Base-by-base conservation (phyloP, 2,888 invertebrate species). In the Alsophila aescularia region DNA sequence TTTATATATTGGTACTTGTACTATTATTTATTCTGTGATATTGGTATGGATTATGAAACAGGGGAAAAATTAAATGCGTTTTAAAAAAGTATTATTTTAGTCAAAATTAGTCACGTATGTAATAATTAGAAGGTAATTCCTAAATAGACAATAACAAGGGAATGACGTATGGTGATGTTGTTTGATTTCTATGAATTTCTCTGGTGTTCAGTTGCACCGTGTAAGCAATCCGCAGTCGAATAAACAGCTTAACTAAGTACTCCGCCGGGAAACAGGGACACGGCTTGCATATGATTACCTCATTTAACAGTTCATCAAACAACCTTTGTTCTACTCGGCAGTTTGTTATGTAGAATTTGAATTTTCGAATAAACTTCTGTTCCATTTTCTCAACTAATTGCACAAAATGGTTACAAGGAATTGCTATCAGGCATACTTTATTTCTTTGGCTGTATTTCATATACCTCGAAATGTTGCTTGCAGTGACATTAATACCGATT, bases 371-470 rank as follows among this genome's bases (percentile, higher is more conserved):
- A 42, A 49, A 54, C 6, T 10, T 12, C 6, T 39, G 15, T 24
- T 54, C 54, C 29, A 49, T 8, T 27, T 15, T 12, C 21, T 54
- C 54, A 10, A 54, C 32, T 2, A 54, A 43, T 8, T 14, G 13
- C 10, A 54, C 37, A 39, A 54, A 54, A n/a, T 43, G 14, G 29
- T 54, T 21, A 34, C 43, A 34, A 1, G 54, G 54, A 13, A 39
- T 40, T 18, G 34, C n/a, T 4, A 7, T 34, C 8, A 54, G 32
- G 18, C 43, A 16, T 12, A 54, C 9, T 39, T 44, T 21, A 29
- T 44, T 14, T 37, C 8, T 49, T 14, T 21, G 14, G 8, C 49
- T 42, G 12, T 53, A 54, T 16, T 16, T 18, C 7, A 43, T 34
- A 14, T 54, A 49, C 27, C 39, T 54, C n/a, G 43, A 39, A 14